Base-by-base conservation (phyloP, 2,888 invertebrate genomes). In the Philopedon plagiatum region DNA sequence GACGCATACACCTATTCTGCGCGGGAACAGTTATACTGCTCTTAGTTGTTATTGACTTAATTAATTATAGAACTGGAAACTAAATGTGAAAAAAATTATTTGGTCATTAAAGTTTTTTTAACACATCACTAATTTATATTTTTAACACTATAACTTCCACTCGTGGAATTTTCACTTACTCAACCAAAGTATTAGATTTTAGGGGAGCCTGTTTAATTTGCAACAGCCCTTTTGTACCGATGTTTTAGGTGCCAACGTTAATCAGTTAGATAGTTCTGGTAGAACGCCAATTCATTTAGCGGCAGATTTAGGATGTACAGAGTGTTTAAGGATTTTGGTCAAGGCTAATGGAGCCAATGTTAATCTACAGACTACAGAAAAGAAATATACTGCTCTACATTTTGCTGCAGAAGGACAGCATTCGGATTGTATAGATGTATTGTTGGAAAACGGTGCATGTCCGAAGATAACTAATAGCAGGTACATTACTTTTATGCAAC, bases 391-490 rank as follows among this genome's bases (percentile, higher is more conserved):
- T 0, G 91, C 94, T 0, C 82, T 95, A 66, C 97, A 97, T 86
- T 86, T 96, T 74, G 95, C 96, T 0, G 95, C 96, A 0, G 95
- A 96, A 82, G 93, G 94, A 68, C 95, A 96, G 1, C 94, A 94
- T 81, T 89, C 89, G 8, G 94, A 96, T 63, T 94, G 94, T 79
- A 90, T 96, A 0, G 91, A 92, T 79, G 84, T 94, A 49, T 84
- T 95, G 44, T 81, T 96, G 39, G 88, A 91, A 37, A 94, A 94
- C 78, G 92, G 92, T 0, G 95, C 95, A 0, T 91, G 93, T 80
- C 91, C 92, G 0, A 90, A 91, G 76, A 39, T 73, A 0, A 21
- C 18, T 11, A 57, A 73, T 21, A 49, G 39, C 19, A 72, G 49
- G 72, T 72, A 49, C 32, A 29, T 51, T 4, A n/a, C n/a, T n/a